Evolutionary conservation across 2,113 vertebrate genomes (phyloP), one percentile per base, ranked within the genome.

Genomic region (Calidris pugnax): DNA sequence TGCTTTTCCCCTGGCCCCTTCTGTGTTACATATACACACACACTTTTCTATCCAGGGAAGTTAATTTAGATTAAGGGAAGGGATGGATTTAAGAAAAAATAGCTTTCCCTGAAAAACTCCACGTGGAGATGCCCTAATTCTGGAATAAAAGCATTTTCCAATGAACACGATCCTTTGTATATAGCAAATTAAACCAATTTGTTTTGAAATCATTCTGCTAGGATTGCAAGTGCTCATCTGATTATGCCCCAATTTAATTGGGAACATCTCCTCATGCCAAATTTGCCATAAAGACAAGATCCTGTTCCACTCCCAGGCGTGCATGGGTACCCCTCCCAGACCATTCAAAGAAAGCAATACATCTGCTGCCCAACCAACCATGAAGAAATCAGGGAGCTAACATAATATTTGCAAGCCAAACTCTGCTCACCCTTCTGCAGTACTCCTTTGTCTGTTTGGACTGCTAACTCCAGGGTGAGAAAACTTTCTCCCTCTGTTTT

Each of bases 221-320:
- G 72, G 86, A 77, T 80, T 88, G 89, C 43, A 87, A 94, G 75
- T 73, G 79, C 83, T 97, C 95, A 92, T 96, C 94, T 90, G 79
- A 95, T 94, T 91, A 87, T 90, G 71, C 39, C 73, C 57, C 51
- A 30, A 95, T 91, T 96, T 94, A 95, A 95, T 88, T 92, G 50
- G 90, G 94, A 95, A 92, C 89, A 81, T 90, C 89, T 87, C 56
- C 69, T 95, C 79, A 84, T 92, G 96, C 94, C 96, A 97, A 96
- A 95, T 77, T 95, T 88, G 60, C 94, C 91, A 92, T 95, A 93
- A 92, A 97, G 95, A 92, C 94, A 90, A 96, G 90, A 95, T 95
- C 94, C 86, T 92, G 67, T 83, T 94, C 92, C 53, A 69, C 64
- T 95, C 60, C 55, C 94, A 77, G 79, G 43, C 68, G 0, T 81